phyloP scores from a whole-genome alignment of 2,888 invertebrate genomes.

The Aspidiotus destructor region DNA sequence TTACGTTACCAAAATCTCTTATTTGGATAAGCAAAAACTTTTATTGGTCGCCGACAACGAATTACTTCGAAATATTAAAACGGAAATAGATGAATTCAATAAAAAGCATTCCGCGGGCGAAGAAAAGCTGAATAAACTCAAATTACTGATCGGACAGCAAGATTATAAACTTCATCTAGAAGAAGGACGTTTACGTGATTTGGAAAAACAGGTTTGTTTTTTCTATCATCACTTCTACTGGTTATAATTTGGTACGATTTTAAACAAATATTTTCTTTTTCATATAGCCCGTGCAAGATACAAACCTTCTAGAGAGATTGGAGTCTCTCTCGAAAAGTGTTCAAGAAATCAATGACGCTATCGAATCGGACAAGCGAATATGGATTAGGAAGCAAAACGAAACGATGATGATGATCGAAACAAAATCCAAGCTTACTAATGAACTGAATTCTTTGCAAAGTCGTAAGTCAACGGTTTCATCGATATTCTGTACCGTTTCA shows the following conservation, averaged over 20 bases:
- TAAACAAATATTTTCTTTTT: neutral
- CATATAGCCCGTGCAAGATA: neutral
- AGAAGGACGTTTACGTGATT: neutral
- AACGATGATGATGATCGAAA: conserved; percentile 57
- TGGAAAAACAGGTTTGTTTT: conserved; percentile 11
- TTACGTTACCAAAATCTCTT: neutral
- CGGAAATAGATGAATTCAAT: conserved; percentile 1
- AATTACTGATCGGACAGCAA: neutral
- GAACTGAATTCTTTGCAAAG: conserved; percentile 62
- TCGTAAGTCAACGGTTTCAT: conserved; percentile 46
- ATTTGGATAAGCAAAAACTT: conserved; percentile 7
- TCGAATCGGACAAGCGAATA: conserved; percentile 56
- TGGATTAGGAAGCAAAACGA: conserved; percentile 70
- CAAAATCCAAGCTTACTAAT: conserved; percentile 56
- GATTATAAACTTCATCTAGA: conserved; percentile 10
- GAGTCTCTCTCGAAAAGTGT: conserved; percentile 46
- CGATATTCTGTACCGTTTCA: too few relatives aligned
- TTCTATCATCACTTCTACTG: neutral
- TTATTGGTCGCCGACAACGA: neutral
- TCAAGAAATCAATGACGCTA: conserved; percentile 51
- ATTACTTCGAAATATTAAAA: conserved; percentile 4
- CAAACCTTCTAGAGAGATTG: conserved; percentile 38
- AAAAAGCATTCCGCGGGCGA: conserved; percentile 6
- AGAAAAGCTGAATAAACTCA: conserved; percentile 11
- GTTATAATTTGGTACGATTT: neutral